Percentiles rank a stretch among this genome's conserved stretches.
phyloP scores from a whole-genome alignment of 2,113 vertebrate species.

The Psammodynastes pulverulentus region DNA sequence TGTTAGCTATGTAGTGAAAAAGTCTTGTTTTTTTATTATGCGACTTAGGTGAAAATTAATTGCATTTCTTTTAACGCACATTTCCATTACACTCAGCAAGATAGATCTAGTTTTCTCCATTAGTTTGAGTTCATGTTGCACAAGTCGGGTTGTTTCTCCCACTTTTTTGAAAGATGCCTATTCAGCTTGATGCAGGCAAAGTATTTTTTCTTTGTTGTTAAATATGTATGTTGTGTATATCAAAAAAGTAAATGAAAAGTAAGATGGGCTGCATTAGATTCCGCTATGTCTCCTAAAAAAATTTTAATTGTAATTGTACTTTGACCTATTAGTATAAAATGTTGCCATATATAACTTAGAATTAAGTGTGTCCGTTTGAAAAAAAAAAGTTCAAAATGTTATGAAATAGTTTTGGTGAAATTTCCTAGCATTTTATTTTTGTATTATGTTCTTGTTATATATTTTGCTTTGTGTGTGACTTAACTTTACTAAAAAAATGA shows the following conservation, averaged over 20 bases:
- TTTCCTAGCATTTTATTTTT: neutral
- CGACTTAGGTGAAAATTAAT: neutral
- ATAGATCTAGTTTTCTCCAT: neutral
- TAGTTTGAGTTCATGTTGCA: neutral
- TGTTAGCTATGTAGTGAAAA: neutral
- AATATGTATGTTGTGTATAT: neutral
- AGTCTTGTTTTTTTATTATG: neutral
- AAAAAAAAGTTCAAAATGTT: neutral
- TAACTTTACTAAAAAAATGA: neutral
- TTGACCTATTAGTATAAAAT: neutral
- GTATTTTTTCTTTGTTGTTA: neutral
- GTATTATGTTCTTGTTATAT: accelerated
- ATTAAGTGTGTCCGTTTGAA: neutral
- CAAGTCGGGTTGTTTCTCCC: neutral
- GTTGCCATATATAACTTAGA: neutral
- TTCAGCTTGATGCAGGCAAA: neutral
- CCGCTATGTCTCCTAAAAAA: neutral
- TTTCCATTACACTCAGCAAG: neutral
- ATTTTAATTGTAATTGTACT: neutral
- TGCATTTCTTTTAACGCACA: neutral
- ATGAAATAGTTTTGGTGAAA: neutral
- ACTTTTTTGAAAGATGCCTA: neutral
- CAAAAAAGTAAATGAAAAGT: neutral
- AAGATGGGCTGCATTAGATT: neutral
- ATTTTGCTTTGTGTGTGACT: neutral